Evolutionary conservation across 1,140 invertebrate genomes (phyloP).

Genomic region (Holotrichia oblita): DNA sequence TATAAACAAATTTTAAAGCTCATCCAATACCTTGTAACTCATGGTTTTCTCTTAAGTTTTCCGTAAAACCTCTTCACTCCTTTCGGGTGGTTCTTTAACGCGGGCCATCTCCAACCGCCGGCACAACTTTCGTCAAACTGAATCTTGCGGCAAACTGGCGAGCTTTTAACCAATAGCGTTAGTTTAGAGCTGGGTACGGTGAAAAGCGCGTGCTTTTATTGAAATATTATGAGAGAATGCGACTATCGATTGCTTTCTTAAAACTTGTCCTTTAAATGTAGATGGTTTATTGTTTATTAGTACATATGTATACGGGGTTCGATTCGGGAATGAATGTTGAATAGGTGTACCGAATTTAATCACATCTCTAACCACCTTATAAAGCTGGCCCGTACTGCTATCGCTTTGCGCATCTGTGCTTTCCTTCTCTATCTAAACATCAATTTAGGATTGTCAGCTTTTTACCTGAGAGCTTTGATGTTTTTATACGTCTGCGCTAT

Average conservation of each 20-base stretch:
- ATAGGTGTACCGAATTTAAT: too few relatives aligned
- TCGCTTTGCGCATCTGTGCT: slow-evolving; percentile 48
- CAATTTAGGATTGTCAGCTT: slow-evolving; percentile 42
- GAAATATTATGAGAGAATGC: too few relatives aligned
- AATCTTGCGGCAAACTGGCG: neutral
- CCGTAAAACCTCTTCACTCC: neutral
- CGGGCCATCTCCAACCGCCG: neutral
- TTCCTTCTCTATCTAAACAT: slow-evolving; percentile 52
- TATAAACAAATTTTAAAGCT: too few relatives aligned
- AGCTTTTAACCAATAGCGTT: neutral
- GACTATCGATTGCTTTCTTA: too few relatives aligned
- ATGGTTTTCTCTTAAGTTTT: slow-evolving; percentile 12
- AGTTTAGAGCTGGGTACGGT: neutral
- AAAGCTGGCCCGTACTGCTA: neutral
- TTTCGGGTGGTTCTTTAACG: neutral
- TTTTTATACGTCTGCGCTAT: slow-evolving; percentile 41
- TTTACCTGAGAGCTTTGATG: slow-evolving; percentile 43
- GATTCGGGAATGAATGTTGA: too few relatives aligned
- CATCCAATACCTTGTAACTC: neutral
- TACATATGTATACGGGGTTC: too few relatives aligned
- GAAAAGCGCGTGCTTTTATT: too few relatives aligned
- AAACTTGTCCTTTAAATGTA: too few relatives aligned
- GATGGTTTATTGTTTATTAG: too few relatives aligned
- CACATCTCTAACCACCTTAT: slow-evolving; percentile 18
- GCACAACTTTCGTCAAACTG: slow-evolving; percentile 5